Conservation (phyloP, 1,140 invertebrate genomes). For the Uloborus diversus region DNA sequence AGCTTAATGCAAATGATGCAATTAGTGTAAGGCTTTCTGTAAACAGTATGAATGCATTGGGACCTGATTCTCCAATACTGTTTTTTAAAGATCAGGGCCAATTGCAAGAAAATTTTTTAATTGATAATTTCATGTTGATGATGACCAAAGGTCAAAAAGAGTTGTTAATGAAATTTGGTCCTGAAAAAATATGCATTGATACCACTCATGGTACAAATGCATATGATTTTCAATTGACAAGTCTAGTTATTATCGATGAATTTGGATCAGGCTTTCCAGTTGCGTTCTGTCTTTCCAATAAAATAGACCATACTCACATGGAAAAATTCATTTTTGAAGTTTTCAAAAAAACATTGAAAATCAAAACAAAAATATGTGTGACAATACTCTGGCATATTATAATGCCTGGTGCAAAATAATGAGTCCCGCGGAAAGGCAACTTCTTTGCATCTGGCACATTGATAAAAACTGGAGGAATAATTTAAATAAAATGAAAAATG, state of each 20-base stretch:
- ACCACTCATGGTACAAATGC: constrained; percentile 32
- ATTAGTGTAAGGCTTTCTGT: background rate
- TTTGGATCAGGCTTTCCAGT: constrained; percentile 22
- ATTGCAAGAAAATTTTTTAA: background rate
- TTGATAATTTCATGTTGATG: constrained; percentile 12
- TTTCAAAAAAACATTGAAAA: background rate
- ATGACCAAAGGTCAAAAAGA: constrained; percentile 6
- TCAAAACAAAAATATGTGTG: constrained; percentile 1
- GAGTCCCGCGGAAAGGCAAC: background rate
- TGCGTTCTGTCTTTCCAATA: background rate
- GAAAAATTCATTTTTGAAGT: constrained; percentile 26
- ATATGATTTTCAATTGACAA: constrained; percentile 35
- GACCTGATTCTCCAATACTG: background rate
- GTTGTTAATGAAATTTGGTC: constrained; percentile 12
- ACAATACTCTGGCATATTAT: background rate
- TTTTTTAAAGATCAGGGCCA: background rate
- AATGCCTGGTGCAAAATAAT: background rate
- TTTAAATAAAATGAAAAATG: background rate
- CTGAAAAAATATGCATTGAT: constrained; percentile 31
- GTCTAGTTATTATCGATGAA: constrained; percentile 30
- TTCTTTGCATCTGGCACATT: constrained; percentile 7
- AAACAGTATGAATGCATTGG: background rate
- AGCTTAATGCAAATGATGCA: background rate
- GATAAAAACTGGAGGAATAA: background rate
- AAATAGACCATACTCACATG: background rate